Evolutionary conservation across 2,113 vertebrate species (phyloP).

Genomic region (Isurus oxyrinchus): DNA sequence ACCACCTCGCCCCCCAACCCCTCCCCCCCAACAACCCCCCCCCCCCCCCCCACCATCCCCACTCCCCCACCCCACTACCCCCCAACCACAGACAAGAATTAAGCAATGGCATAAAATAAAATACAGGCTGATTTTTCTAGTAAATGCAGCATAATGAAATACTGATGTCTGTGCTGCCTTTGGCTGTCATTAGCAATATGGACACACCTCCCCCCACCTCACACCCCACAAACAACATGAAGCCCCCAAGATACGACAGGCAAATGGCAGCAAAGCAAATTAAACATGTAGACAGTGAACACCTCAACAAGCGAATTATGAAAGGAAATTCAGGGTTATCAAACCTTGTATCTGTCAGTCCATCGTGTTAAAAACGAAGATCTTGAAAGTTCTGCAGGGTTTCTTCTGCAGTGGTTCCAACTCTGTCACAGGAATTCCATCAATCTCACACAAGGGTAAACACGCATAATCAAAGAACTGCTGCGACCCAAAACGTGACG

Average conservation of each 20-base stretch:
- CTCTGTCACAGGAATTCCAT: too few relatives aligned
- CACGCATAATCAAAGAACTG: too few relatives aligned
- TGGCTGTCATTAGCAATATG: not conserved
- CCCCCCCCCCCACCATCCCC: too few relatives aligned
- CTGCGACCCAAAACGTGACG: too few relatives aligned
- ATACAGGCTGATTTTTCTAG: not conserved
- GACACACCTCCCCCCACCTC: not conserved
- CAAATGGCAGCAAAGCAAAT: not conserved
- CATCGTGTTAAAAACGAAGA: not conserved
- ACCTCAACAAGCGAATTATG: not conserved
- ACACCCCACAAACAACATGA: not conserved
- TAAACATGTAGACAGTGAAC: not conserved
- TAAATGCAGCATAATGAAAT: not conserved
- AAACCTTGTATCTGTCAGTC: not conserved
- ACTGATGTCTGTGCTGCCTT: not conserved
- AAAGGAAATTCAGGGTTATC: not conserved
- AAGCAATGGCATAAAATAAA: not conserved
- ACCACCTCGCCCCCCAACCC: too few relatives aligned
- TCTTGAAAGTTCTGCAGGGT: too few relatives aligned
- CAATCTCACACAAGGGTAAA: too few relatives aligned
- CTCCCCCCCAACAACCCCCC: too few relatives aligned
- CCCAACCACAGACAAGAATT: not conserved
- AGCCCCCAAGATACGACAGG: not conserved
- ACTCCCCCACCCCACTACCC: too few relatives aligned
- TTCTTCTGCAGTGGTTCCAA: too few relatives aligned